Conservation (phyloP, 23 tunicate species). For the Oikopleura dioica region DNA sequence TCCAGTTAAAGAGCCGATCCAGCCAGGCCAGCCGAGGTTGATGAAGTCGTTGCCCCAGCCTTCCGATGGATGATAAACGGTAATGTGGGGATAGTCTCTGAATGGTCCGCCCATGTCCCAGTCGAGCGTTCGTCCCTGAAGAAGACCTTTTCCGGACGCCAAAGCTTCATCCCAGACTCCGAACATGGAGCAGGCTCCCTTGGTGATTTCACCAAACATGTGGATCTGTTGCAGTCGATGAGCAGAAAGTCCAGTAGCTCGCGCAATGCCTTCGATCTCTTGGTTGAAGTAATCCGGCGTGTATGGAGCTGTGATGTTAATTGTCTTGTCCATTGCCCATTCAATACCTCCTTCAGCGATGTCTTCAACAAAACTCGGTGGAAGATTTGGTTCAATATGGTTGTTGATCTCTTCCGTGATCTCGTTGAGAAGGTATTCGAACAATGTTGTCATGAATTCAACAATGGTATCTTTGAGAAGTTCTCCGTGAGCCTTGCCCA, state of each 20-base stretch:
- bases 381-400: neutral
- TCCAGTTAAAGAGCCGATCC: constrained; percentile 87
- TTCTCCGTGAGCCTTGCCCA: constrained; percentile 76
- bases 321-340: constrained; percentile 8
- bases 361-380: neutral
- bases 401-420: neutral
- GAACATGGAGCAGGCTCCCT: constrained; percentile 86
- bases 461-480: constrained; percentile 40
- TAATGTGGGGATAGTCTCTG: constrained; percentile 2
- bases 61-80: constrained; percentile 60
- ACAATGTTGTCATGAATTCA: constrained; percentile 26
- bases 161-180: constrained; percentile 79
- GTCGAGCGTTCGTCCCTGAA: constrained; percentile 58
- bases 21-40: constrained; percentile 78
- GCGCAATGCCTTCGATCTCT: constrained; percentile 58
- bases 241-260: constrained; percentile 30
- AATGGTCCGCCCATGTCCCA: constrained; percentile 74
- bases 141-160: constrained; percentile 20
- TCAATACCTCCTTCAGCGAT: neutral
- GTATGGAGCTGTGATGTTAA: constrained; percentile 20
- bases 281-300: constrained; percentile 43
- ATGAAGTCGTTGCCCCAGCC: constrained; percentile 36
- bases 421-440: neutral
- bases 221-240: neutral
- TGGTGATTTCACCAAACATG: constrained; percentile 32